Conservation (phyloP, 2,113 vertebrate species). For the Isurus oxyrinchus region DNA sequence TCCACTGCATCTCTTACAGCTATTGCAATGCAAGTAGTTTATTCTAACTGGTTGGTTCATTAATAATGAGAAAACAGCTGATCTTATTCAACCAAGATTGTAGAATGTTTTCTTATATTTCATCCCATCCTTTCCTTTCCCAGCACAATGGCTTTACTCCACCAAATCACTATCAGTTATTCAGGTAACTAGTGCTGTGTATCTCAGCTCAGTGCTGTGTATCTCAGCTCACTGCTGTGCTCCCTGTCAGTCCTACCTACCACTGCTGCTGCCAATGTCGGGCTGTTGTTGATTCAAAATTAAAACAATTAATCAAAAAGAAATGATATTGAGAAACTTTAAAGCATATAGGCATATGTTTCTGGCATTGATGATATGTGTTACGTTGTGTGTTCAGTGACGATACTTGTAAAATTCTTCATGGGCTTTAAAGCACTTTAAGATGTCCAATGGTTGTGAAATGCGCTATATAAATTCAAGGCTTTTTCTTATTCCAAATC, state of each 20-base stretch:
- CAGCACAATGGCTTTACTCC: not conserved
- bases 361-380: not conserved
- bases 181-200: not conserved
- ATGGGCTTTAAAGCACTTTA: no score
- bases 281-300: not conserved
- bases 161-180: not conserved
- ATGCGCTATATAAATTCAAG: not conserved
- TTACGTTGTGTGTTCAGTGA: not conserved
- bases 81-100: not conserved
- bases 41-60: conserved; percentile 32
- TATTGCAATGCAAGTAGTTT: conserved; percentile 7
- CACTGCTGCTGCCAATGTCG: not conserved
- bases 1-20: conserved; percentile 12
- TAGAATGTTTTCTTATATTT: not conserved
- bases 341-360: not conserved
- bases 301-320: not conserved
- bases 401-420: not conserved
- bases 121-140: not conserved
- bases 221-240: not conserved
- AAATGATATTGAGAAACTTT: not conserved
- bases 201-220: not conserved
- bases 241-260: no score
- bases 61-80: conserved; percentile 25
- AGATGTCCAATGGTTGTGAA: no score
- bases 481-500: not conserved